Base-by-base conservation (phyloP, 2,888 invertebrate species). In the Microctonus hyperodae region DNA sequence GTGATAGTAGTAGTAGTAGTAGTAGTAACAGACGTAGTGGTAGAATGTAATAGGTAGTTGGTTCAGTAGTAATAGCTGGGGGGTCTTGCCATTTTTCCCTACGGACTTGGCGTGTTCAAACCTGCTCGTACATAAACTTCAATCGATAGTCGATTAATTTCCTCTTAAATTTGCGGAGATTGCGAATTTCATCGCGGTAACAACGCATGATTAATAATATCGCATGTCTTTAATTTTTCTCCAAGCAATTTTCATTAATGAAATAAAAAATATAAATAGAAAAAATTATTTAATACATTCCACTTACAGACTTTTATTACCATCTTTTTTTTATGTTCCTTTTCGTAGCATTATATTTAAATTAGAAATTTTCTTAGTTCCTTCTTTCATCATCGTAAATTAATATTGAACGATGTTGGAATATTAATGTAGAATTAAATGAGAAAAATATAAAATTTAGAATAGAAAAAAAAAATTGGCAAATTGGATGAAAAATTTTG, bases 91-190 rank as follows among this genome's bases (percentile, higher is more conserved):
- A 7, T 64, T 35, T 68, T 69, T 63, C 51, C 50, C 58, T 65
- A 40, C 63, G 56, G 37, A 59, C 51, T 40, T 58, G 40, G 59
- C 60, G 51, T 48, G 56, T 13, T 35, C 16, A 55, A 56, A 40
- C 61, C 11, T 48, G 64, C 65, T 64, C 22, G 25, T 58, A 56
- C 61, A 44, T 10, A 35, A 37, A 69, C 58, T 44, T 64, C 68
- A 76, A 74, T 79, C 79, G 70, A 79, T 79, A 78, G 71, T 72
- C 75, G 73, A 78, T 78, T 79, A 76, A 75, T 78, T 76, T 76
- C 73, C 73, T 64, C 37, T 69, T 70, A 65, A 71, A 75, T 71
- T 72, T 70, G 70, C 70, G 60, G 68, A 65, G 64, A 72, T 72
- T 68, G 65, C 61, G 57, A 68, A 64, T 58, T 44, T 63, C 20